These are phyloP conservation scores for Phortica magna DNA, from an alignment of 2,888 invertebrate species.

Conservation along the genomic window DNA sequence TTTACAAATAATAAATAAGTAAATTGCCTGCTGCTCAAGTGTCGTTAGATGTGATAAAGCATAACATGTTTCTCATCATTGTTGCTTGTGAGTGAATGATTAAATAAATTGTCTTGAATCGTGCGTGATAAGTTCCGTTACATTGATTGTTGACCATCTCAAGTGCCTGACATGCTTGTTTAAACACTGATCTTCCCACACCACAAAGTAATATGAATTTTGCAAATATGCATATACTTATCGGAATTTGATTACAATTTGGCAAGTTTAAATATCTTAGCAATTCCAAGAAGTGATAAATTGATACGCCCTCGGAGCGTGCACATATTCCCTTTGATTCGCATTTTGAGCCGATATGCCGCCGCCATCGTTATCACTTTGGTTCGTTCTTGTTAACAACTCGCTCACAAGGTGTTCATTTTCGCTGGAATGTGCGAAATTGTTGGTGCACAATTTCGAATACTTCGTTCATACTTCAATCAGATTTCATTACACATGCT, in stretches of 20 bases:
- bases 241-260: background rate
- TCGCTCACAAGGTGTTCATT: constrained; percentile 54
- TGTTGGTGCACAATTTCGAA: constrained; percentile 43
- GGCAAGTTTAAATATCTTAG: constrained; percentile 46
- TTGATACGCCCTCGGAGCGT: constrained; percentile 42
- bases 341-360: constrained; percentile 2
- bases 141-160: too few relatives aligned
- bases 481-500: constrained; percentile 25
- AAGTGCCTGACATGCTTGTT: too few relatives aligned
- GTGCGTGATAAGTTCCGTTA: too few relatives aligned
- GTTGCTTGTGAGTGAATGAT: too few relatives aligned
- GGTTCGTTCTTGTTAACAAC: constrained; percentile 42
- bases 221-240: background rate
- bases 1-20: background rate
- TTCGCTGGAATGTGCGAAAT: constrained; percentile 58
- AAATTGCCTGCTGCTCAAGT: background rate
- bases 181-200: background rate
- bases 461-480: constrained; percentile 24
- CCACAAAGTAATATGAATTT: background rate
- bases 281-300: constrained; percentile 49
- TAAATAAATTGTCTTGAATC: too few relatives aligned
- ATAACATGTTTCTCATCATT: too few relatives aligned
- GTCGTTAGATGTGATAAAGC: background rate
- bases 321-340: background rate
- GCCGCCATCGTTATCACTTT: background rate